Conservation (phyloP, 2,113 vertebrate genomes). For the Pseudonaja textilis region DNA sequence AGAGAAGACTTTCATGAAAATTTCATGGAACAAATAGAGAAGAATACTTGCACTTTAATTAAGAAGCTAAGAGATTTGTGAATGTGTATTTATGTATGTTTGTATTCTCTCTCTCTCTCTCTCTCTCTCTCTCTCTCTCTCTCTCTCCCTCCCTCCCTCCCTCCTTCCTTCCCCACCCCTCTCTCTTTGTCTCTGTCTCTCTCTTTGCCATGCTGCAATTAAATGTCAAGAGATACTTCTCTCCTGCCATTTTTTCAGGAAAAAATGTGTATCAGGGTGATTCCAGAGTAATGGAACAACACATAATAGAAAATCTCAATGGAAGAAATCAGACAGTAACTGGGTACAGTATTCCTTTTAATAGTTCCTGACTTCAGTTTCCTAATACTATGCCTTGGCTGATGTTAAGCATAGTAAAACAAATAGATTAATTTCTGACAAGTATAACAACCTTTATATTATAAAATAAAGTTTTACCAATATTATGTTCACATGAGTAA, state of each 20-base stretch:
- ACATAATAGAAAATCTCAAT: neutral
- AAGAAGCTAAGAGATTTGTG: neutral
- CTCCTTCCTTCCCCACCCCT: no score
- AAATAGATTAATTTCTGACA: slow-evolving; percentile 16
- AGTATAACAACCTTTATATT: neutral
- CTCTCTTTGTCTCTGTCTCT: no score
- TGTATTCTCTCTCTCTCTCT: neutral
- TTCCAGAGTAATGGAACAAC: neutral
- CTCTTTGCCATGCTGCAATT: neutral
- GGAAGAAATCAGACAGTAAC: neutral
- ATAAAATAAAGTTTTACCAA: slow-evolving; percentile 46
- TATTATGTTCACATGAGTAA: slow-evolving; percentile 19
- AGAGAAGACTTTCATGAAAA: neutral
- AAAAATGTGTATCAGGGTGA: neutral
- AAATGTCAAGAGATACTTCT: neutral
- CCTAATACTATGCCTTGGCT: neutral
- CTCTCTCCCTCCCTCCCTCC: no score
- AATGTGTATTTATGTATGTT: neutral
- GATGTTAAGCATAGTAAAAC: slow-evolving; percentile 6
- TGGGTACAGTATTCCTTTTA: neutral
- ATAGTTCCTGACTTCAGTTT: neutral
- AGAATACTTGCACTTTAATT: neutral
- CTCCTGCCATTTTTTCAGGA: neutral
- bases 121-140: accelerated
- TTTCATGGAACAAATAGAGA: neutral